These are phyloP conservation scores for Drosophila aldrichi DNA, from an alignment of 2,888 invertebrate species.

Conservation along the genomic window DNA sequence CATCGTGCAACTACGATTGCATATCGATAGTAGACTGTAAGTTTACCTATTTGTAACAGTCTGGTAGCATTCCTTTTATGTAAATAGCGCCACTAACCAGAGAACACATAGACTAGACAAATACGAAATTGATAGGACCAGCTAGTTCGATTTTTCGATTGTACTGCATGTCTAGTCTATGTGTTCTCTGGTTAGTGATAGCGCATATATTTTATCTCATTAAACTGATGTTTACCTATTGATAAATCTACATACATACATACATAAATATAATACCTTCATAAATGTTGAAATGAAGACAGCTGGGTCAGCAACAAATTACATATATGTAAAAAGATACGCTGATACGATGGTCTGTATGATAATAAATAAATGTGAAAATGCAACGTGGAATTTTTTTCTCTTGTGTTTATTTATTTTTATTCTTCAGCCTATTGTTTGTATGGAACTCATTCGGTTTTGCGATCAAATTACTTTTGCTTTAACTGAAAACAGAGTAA, in stretches of 20 bases:
- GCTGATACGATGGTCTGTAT: neutral
- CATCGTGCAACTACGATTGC: neutral
- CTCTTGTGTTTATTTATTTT: neutral
- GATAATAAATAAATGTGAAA: slow-evolving; percentile 2
- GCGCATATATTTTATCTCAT: neutral
- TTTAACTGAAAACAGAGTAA: neutral
- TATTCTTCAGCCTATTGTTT: slow-evolving; percentile 3
- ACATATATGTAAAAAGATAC: neutral
- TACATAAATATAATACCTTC: too few relatives aligned
- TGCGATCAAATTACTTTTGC: slow-evolving; percentile 9
- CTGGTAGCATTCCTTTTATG: slow-evolving; percentile 7
- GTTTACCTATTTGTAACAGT: neutral
- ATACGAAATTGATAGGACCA: too few relatives aligned
- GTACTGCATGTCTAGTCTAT: too few relatives aligned
- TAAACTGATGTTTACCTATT: neutral
- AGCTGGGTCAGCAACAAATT: neutral
- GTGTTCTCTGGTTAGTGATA: too few relatives aligned
- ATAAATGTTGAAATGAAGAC: neutral
- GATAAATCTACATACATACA: neutral
- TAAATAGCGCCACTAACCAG: neutral
- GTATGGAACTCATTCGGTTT: neutral
- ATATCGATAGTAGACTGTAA: slow-evolving; percentile 3
- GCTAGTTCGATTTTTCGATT: too few relatives aligned
- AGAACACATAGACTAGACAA: too few relatives aligned
- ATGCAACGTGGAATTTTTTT: neutral